Evolutionary conservation across 2,888 invertebrate species (phyloP).

Genomic region (Luperina testacea): DNA sequence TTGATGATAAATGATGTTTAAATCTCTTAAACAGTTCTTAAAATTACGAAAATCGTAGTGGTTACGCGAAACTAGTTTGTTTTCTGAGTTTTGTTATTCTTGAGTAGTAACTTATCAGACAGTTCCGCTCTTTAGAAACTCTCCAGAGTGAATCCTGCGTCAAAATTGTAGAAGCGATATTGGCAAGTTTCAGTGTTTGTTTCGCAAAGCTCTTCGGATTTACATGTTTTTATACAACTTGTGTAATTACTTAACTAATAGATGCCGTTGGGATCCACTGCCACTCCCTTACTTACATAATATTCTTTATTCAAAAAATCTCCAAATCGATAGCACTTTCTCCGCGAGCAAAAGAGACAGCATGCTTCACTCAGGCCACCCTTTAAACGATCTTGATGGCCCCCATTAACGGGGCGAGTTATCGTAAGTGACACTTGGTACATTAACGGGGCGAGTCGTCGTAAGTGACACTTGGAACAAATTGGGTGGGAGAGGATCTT

Average conservation of each 20-base stretch:
- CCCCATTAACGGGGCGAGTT: slow-evolving; percentile 76
- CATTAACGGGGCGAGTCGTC: slow-evolving; percentile 76
- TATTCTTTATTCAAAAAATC: slow-evolving; percentile 37
- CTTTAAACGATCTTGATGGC: slow-evolving; percentile 75
- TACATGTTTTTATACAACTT: slow-evolving; percentile 7
- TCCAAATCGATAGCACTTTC: slow-evolving; percentile 41
- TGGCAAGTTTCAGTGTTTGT: not conserved
- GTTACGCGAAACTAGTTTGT: no score
- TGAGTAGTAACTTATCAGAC: not conserved
- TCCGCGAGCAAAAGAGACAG: slow-evolving; percentile 52
- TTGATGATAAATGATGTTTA: not conserved
- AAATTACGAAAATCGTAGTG: not conserved
- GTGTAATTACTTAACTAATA: not conserved
- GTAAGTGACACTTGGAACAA: slow-evolving; percentile 77
- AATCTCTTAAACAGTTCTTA: not conserved
- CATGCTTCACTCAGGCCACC: slow-evolving; percentile 55
- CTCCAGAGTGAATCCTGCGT: not conserved
- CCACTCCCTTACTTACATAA: slow-evolving; percentile 7
- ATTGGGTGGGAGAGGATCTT: slow-evolving; percentile 69
- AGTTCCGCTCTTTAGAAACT: not conserved
- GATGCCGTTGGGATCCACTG: not conserved
- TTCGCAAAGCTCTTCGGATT: not conserved
- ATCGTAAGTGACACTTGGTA: slow-evolving; percentile 76
- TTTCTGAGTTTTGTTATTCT: slow-evolving; percentile 1
- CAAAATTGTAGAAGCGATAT: not conserved